Evolutionary conservation across 2,888 invertebrate species (phyloP).

Genomic region (Anthrax anthrax): DNA sequence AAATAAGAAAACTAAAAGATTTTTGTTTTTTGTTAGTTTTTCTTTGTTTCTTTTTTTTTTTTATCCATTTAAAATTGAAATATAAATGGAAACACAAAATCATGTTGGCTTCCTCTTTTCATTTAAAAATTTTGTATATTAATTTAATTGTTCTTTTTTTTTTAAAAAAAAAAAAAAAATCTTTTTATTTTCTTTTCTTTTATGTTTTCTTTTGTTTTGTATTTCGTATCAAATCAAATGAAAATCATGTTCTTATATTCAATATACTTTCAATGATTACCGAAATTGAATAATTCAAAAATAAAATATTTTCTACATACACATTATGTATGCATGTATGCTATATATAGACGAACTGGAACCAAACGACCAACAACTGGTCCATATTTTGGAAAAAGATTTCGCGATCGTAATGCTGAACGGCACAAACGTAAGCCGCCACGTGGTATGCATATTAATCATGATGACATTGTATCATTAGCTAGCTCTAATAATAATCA

Average conservation of each 20-base stretch:
- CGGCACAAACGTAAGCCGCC: constrained; percentile 76
- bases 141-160: no score
- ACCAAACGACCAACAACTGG: constrained; percentile 66
- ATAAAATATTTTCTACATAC: no score
- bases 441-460: constrained; percentile 93
- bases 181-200: background rate
- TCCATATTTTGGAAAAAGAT: constrained; percentile 34
- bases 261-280: no score
- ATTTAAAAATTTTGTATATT: no score
- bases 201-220: background rate
- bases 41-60: background rate
- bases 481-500: constrained; percentile 39
- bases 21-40: no score
- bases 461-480: constrained; percentile 88
- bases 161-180: background rate
- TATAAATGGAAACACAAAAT: constrained; percentile 7
- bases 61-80: background rate
- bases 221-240: no score
- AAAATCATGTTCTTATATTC: no score
- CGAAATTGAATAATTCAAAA: no score
- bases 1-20: no score
- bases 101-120: constrained; percentile 3
- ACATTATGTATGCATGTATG: background rate
- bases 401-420: constrained; percentile 29
- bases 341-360: constrained; percentile 54